These are phyloP conservation scores for Himalopsyche japonica DNA, from an alignment of 2,888 invertebrate genomes.

Conservation along the genomic window DNA sequence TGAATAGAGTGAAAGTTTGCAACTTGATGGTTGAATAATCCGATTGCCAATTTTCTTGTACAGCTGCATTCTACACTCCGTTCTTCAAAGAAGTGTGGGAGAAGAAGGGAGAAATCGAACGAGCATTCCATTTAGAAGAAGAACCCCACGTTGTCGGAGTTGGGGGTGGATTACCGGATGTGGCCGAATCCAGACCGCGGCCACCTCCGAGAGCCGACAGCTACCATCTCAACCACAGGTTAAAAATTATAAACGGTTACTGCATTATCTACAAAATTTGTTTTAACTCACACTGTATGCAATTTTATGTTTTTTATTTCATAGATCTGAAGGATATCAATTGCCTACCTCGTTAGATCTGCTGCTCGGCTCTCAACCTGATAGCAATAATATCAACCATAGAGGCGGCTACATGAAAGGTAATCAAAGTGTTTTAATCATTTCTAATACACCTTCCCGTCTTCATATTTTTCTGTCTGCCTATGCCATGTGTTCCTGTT, in stretches of 20 bases:
- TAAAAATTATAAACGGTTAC: neutral
- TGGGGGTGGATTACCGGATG: constrained; percentile 70
- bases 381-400: constrained; percentile 58
- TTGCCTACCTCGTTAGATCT: constrained; percentile 57
- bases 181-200: constrained; percentile 61
- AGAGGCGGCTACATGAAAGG: constrained; percentile 59
- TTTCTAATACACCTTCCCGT: neutral
- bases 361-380: constrained; percentile 58
- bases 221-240: constrained; percentile 71
- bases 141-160: constrained; percentile 45
- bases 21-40: neutral
- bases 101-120: constrained; percentile 92
- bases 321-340: constrained; percentile 47
- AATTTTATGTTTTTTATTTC: constrained; percentile 2
- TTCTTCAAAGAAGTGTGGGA: constrained; percentile 98
- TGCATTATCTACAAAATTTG: neutral
- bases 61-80: constrained; percentile 92
- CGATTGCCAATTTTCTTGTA: constrained; percentile 41
- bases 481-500: neutral
- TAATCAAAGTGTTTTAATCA: constrained; percentile 36
- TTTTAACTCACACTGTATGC: neutral
- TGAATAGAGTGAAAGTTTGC: too few species aligned
- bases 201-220: constrained; percentile 80
- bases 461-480: neutral
- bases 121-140: constrained; percentile 87